A percentile compares a stretch with the other conserved stretches of the same genome.
Conservation (phyloP, 1,140 invertebrate genomes). For the Drosophila oshimai region DNA sequence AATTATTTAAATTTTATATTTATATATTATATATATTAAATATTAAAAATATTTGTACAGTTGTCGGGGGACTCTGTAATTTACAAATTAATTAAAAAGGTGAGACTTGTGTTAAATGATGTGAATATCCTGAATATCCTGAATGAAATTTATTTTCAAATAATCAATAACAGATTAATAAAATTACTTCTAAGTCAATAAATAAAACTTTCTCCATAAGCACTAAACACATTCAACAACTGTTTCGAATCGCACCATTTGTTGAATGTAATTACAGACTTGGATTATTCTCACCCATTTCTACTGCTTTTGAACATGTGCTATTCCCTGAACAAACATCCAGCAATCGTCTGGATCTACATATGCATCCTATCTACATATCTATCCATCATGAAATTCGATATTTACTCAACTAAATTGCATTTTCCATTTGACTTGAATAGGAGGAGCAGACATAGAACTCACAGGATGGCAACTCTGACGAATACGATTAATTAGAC, state of each 20-base stretch:
- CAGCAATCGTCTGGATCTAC: not conserved
- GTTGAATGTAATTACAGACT: constrained; percentile 2
- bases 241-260: not conserved
- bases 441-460: constrained; percentile 1
- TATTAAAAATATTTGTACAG: too few species aligned
- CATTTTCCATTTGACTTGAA: constrained; percentile 74
- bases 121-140: too few species aligned
- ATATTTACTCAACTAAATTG: constrained; percentile 71
- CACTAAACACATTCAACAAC: too few species aligned
- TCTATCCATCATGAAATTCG: constrained; percentile 32
- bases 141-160: too few species aligned
- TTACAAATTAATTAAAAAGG: too few species aligned
- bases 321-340: not conserved
- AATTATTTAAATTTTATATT: too few species aligned
- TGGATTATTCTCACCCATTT: not conserved
- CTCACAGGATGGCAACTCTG: constrained; percentile 11
- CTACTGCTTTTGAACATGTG: not conserved
- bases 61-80: too few species aligned
- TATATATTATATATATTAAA: too few species aligned
- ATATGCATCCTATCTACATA: constrained; percentile 18
- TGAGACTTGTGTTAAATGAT: too few species aligned
- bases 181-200: too few species aligned
- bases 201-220: too few species aligned
- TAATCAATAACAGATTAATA: too few species aligned
- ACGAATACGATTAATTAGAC: constrained; percentile 68